Base-by-base conservation (phyloP, 2,113 vertebrate genomes). In the Coracopsis vasa region DNA sequence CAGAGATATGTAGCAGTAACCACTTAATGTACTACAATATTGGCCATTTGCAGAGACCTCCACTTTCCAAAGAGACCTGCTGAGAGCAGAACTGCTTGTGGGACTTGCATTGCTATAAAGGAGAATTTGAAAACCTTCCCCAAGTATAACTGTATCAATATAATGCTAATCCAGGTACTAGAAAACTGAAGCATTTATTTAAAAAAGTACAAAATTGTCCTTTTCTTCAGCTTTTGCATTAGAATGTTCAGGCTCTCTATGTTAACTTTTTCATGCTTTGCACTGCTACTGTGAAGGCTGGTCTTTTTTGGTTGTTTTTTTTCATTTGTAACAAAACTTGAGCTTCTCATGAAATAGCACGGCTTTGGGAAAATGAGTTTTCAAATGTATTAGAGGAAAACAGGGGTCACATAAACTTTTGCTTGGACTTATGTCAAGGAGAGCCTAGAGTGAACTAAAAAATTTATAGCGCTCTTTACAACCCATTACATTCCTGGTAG, bases 191-290 rank as follows among this genome's bases (percentile, higher is more conserved):
- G 4, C 42, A 60, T 28, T 72, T 66, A 54, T 60, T 58, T 2
- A 4, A 67, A 78, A 54, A 56, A 7, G 4, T 23, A 28, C 65
- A 58, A 19, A 24, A 1, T 3, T 3, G 29, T 58, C 5, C 0
- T 73, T 80, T 66, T 73, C 31, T 74, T 72, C 79, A 82, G 42
- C 13, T 82, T 82, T 51, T 60, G 3, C 50, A 25, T 24, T 45
- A 79, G 35, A 75, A 60, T 31, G 3, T 64, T 82, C 24, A 90
- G 25, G 27, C 3, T 86, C 7, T 64, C 37, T 65, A 12, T 15
- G 56, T 23, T 25, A 60, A 50, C 27, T 48, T 56, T 37, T 39
- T 54, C 17, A 47, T 39, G 23, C 16, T 62, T 66, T 44, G 11
- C 24, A 51, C 13, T 42, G 18, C 41, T 73, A 16, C 39, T 61